These are phyloP conservation scores for Hydrochoerus hydrochaeris DNA, from an alignment of 2,113 vertebrate species.

Conservation along the genomic window DNA sequence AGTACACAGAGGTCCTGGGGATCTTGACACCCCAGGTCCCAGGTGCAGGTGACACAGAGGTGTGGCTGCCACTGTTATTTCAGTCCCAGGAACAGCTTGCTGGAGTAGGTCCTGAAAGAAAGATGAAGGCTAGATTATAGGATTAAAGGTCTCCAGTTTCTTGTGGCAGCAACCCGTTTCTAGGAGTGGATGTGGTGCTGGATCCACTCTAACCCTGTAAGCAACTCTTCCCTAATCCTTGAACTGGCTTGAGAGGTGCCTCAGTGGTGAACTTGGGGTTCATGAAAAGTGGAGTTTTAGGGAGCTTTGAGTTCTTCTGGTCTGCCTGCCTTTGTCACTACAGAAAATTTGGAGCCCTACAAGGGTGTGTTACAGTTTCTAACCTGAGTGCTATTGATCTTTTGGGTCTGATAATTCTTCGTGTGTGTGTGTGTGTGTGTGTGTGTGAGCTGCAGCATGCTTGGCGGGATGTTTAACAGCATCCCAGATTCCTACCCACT, in stretches of 20 bases:
- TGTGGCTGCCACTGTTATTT: not conserved
- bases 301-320: not conserved
- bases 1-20: not conserved
- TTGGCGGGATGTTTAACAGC: not conserved
- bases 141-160: constrained; percentile 40
- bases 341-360: not conserved
- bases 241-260: not conserved
- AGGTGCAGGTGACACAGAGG: not conserved
- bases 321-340: not conserved
- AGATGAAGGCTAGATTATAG: not conserved
- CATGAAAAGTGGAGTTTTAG: not conserved
- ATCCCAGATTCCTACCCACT: not conserved
- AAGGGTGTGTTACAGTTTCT: not conserved
- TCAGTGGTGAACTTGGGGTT: not conserved
- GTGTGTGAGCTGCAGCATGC: not conserved
- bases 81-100: not conserved
- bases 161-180: not conserved
- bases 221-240: not conserved
- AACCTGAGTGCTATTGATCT: not conserved
- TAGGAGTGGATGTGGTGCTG: too few relatives aligned
- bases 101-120: constrained; percentile 19
- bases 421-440: not conserved
- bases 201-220: not conserved
- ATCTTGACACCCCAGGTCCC: constrained; percentile 34
- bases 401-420: not conserved